These are phyloP conservation scores for Gymnocephalus cernua DNA, from an alignment of 2,113 vertebrate species.

Conservation along the genomic window DNA sequence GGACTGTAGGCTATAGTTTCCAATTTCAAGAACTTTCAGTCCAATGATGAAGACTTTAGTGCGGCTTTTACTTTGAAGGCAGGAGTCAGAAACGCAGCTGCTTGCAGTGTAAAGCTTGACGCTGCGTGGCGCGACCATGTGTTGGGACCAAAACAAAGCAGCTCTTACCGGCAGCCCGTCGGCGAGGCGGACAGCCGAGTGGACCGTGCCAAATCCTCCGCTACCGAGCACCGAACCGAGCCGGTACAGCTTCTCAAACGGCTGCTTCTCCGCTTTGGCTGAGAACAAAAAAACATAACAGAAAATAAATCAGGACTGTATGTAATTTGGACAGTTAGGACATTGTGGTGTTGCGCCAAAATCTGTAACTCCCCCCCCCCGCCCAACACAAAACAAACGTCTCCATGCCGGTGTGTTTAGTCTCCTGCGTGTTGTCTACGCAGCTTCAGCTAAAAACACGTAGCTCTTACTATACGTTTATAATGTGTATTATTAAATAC, in stretches of 20 bases:
- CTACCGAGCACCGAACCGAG: constrained; percentile 92
- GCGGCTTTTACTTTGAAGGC: constrained; percentile 30
- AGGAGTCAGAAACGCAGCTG: background rate
- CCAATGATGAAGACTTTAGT: no score
- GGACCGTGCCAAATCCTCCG: constrained; percentile 94
- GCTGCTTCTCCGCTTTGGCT: constrained; percentile 91
- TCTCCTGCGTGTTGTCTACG: no score
- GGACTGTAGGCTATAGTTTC: no score
- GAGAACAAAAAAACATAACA: constrained; percentile 9
- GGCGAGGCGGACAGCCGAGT: constrained; percentile 77
- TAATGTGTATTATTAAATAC: no score
- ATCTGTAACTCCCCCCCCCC: background rate
- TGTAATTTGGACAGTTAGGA: background rate
- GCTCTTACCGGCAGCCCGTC: constrained; percentile 90
- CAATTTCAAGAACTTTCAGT: background rate
- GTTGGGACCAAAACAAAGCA: constrained; percentile 66
- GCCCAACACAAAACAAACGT: background rate
- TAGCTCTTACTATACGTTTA: no score
- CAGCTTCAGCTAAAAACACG: background rate
- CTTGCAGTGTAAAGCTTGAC: background rate
- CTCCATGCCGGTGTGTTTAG: no score
- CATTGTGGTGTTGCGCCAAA: constrained; percentile 6
- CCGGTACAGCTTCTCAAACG: constrained; percentile 92
- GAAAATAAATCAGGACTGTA: background rate
- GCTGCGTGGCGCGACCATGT: constrained; percentile 42